These are phyloP conservation scores for Mobula hypostoma DNA, from an alignment of 2,113 vertebrate species.

Conservation along the genomic window DNA sequence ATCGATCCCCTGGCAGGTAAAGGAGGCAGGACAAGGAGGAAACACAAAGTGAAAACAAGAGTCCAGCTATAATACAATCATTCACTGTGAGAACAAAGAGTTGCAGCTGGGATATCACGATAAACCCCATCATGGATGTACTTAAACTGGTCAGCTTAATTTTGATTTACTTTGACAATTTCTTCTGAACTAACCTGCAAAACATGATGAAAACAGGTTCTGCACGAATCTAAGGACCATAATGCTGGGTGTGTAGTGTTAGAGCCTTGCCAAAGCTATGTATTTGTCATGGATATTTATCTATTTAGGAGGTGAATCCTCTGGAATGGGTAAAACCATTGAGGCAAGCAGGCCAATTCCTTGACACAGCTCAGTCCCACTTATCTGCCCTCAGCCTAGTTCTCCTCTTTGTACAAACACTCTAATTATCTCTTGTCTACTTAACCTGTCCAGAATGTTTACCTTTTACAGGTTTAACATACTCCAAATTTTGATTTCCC, in stretches of 20 bases:
- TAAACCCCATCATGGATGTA: not conserved
- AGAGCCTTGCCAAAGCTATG: not conserved
- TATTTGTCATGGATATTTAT: not conserved
- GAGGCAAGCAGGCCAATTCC: not conserved
- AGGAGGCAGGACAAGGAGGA: slow-evolving; percentile 43
- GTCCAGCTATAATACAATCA: slow-evolving; percentile 14
- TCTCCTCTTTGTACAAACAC: not conserved
- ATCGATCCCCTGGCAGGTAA: slow-evolving; percentile 72
- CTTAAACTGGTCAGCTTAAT: not conserved
- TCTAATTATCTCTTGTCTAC: not conserved
- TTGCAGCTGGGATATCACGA: slow-evolving; percentile 18
- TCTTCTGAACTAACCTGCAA: not conserved
- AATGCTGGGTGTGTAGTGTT: not conserved
- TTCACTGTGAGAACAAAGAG: slow-evolving; percentile 18
- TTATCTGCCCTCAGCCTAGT: not conserved
- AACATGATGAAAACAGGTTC: not conserved
- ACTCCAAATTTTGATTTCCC: not conserved
- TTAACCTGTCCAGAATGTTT: not conserved
- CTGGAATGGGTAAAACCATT: not conserved
- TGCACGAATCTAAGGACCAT: not conserved
- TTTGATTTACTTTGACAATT: not conserved
- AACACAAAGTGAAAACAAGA: slow-evolving; percentile 25
- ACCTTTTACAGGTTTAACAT: not conserved
- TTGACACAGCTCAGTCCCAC: not conserved
- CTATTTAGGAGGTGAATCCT: not conserved